Conservation (phyloP, 1,140 invertebrate genomes). For the Lithobius niger region DNA sequence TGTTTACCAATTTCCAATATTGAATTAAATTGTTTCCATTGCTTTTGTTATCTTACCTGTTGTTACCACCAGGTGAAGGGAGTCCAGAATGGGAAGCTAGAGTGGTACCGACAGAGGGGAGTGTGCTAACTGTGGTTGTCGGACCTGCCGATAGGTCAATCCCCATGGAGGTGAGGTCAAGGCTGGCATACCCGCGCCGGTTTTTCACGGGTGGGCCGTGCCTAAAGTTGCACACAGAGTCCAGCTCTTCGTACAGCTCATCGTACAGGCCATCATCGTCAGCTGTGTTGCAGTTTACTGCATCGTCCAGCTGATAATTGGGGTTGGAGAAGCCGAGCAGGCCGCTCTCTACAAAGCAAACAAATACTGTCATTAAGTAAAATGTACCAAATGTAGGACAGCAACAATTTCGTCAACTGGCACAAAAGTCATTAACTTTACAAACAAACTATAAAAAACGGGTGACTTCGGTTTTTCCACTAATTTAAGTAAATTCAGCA, state of each 20-base stretch:
- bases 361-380: too few relatives aligned
- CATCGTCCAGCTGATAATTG: conserved; percentile 70
- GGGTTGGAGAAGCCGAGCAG: conserved; percentile 74
- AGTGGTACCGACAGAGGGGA: conserved; percentile 6
- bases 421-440: too few relatives aligned
- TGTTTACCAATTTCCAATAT: too few relatives aligned
- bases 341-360: conserved; percentile 57
- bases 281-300: conserved; percentile 55
- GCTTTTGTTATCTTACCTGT: conserved; percentile 14
- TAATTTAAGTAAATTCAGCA: too few relatives aligned
- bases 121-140: conserved; percentile 18
- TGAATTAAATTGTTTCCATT: neutral
- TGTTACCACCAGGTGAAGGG: conserved; percentile 21
- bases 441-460: too few relatives aligned
- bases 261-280: conserved; percentile 19
- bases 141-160: conserved; percentile 50
- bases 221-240: conserved; percentile 37
- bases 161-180: conserved; percentile 54
- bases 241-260: conserved; percentile 44
- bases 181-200: conserved; percentile 44
- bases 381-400: too few relatives aligned
- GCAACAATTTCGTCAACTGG: too few relatives aligned
- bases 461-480: too few relatives aligned
- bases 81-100: neutral
- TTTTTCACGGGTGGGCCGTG: conserved; percentile 32